Base-by-base conservation (phyloP, 2,113 vertebrate genomes). In the Sardina pilchardus region DNA sequence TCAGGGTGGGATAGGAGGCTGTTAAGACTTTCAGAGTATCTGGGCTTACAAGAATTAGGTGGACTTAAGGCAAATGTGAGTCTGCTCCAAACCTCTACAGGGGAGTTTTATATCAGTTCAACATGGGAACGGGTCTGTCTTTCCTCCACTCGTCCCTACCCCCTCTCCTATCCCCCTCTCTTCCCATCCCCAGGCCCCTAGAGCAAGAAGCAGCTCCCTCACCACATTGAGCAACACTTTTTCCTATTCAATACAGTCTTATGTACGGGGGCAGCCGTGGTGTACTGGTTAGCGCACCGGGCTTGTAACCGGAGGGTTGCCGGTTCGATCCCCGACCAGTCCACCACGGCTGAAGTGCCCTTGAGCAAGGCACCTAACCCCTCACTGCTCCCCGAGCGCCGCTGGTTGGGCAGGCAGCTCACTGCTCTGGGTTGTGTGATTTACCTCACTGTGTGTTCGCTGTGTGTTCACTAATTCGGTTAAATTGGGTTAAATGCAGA, bases 91-190 rank as follows among this genome's bases (percentile, higher is more conserved):
- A 63, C 26, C 59, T 0, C 7, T 21, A 56, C 1, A 26, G n/a
- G 21, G 59, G 9, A 8, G 59, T 26, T 63, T 63, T 12, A 47
- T 47, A n/a, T 63, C 59, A 63, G 59, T n/a, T 63, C 63, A 71
- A 34, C 63, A 71, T 34, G 30, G 63, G 63, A 34, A 9, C 63
- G 34, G 26, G 26, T 6, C n/a, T 63, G n/a, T 21, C 8, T 26
- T 7, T 34, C n/a, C 63, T 71, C 26, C 8, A 26, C 0, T 34
- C 81, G 63, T 30, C 5, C 0, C 16, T 81, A 24, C 44, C 4
- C 89, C 71, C 88, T 83, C 90, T 91, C 90, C 84, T 82, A n/a
- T 82, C 39, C 12, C 19, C 56, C 63, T 26, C 63, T 34, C 26
- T 34, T 50, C 14, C 48, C 16, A 30, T 71, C 12, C 63, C 63